Conservation (phyloP, 2,113 vertebrate genomes). For the Colinus virginianus region DNA sequence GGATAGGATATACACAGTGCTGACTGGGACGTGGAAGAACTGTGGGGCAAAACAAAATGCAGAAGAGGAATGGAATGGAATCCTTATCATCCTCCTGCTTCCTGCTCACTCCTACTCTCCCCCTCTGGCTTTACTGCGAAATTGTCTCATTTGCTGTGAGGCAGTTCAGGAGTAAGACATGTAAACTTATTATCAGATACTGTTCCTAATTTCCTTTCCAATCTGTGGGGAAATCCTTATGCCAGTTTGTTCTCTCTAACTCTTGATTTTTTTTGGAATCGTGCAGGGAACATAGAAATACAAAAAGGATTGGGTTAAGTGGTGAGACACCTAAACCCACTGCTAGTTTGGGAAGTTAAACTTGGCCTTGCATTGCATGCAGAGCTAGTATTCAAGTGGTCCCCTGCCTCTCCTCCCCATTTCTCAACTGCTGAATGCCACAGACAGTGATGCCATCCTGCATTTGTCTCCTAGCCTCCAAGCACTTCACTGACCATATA, state of each 20-base stretch:
- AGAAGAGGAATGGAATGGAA: background rate
- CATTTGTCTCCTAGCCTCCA: background rate
- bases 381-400: background rate
- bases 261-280: background rate
- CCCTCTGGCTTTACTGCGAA: background rate
- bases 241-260: background rate
- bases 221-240: background rate
- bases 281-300: accelerated
- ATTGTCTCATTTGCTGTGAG: background rate
- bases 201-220: background rate
- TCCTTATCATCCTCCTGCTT: background rate
- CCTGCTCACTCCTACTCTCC: background rate
- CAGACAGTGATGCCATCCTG: background rate
- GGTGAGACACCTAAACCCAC: background rate
- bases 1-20: background rate
- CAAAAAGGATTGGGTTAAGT: accelerated
- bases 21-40: background rate
- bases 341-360: background rate
- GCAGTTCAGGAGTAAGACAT: background rate
- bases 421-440: background rate
- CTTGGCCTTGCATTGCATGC: background rate
- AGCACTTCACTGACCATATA: background rate
- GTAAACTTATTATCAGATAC: background rate
- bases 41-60: background rate
- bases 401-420: background rate